Evolutionary conservation across 2,113 vertebrate species (phyloP).

Genomic region (Tretioscincus oriximinensis): DNA sequence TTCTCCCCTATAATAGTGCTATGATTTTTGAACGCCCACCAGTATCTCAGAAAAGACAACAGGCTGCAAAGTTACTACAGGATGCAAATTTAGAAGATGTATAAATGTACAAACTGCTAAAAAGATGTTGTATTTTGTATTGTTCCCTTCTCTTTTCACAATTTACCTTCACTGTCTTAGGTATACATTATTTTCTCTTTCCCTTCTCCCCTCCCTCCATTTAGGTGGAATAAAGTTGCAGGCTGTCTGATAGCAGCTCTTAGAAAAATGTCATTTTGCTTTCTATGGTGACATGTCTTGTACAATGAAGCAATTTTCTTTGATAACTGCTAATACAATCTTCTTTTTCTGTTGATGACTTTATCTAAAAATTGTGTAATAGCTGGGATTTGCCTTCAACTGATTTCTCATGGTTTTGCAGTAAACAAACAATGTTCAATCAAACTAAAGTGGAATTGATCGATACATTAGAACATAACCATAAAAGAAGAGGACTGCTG

Average conservation of each 20-base stretch:
- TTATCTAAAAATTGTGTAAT: neutral
- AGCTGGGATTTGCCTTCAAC: too few species aligned
- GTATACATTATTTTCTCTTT: accelerated
- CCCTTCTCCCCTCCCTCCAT: accelerated
- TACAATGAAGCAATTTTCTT: neutral
- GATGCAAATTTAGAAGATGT: accelerated
- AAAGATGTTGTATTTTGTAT: constrained; percentile 17
- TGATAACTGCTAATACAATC: neutral
- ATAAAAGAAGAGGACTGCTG: too few species aligned
- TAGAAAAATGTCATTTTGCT: constrained; percentile 42
- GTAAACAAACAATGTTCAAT: neutral
- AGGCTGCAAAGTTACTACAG: neutral
- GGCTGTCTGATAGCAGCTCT: neutral
- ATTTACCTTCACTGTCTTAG: neutral
- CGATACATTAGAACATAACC: too few species aligned
- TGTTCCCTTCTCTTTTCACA: constrained; percentile 4
- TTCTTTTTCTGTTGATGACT: neutral
- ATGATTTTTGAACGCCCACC: neutral
- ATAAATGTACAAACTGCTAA: accelerated
- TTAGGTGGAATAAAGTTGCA: constrained; percentile 4
- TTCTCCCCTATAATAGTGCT: neutral
- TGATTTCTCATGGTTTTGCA: neutral
- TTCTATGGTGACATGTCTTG: accelerated
- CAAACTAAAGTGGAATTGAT: neutral
- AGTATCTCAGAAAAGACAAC: accelerated